Evolutionary conservation across 2,797 vertebrate species (phyloP), one percentile per base, ranked within the genome.

Genomic region (Coracias cyanogaster): DNA sequence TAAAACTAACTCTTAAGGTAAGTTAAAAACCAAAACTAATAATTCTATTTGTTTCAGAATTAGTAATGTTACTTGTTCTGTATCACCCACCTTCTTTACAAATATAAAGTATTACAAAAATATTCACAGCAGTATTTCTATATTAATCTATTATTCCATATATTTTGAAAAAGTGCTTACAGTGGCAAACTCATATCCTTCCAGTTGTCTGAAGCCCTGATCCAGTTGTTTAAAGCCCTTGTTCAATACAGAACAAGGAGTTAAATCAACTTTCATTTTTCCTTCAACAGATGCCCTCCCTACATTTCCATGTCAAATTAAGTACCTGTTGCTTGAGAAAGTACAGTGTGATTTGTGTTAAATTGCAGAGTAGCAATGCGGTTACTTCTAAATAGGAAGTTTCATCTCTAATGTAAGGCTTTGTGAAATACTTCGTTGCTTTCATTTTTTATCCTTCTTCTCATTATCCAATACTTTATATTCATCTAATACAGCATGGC

Each of bases 401-500:
- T 88, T 90, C 12, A 73, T 69, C 66, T 71, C 58, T 92, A 81
- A 67, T 11, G 8, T 97, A 98, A 98, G 96, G 96, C 97, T 96
- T 93, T 96, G 73, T 94, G 74, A 89, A 91, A 70, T 62, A 58
- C 58, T 65, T 76, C 13, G 73, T 29, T 54, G 48, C 18, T 65
- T 86, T 89, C 66, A 92, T 91, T 69, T 94, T 87, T 93, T 95
- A 71, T 71, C 95, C 45, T 96, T 97, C 9, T 84, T 97, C 48
- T 98, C 97, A 64, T 95, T 97, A 26, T 99, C 98, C 61, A 97
- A 90, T 64, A 99, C 94, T 60, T 98, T 98, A 97, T 99, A 99
- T 95, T 99, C 99, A 79, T 99, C 98, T 94, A 99, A 97, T 77
- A 99, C 98, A 82, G 98, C 98, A 54, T 99, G 97, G 2, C 99